Evolutionary conservation across 2,797 vertebrate genomes (phyloP), one percentile per base, ranked within the genome.

Genomic region (Micrastur ruficollis): DNA sequence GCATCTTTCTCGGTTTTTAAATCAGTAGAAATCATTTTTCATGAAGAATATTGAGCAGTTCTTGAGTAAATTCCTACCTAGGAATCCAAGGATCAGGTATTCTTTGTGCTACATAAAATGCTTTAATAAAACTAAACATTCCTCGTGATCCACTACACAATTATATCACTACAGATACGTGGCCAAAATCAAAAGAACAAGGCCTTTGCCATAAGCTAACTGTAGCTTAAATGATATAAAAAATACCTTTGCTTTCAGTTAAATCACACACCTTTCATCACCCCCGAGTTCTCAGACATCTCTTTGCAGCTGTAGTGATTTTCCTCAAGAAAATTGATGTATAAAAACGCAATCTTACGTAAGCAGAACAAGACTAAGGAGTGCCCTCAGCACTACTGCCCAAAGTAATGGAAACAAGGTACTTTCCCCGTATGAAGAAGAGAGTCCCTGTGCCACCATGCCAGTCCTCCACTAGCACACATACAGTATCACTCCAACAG

Each of bases 141-240:
- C 36, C 14, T 74, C 31, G 19, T 12, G 11, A 58, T 26, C n/a
- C 26, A 31, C 34, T 52, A 23, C 14, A n/a, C 31, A 67, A 22
- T 25, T 22, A 12, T 8, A 42, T 23, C 36, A 47, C 49, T 40
- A 31, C 8, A 56, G 65, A 34, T 11, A n/a, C 0, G 1, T 0
- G 3, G 25, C 15, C 65, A 49, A 71, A 81, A 71, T 6, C 1
- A 1, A 47, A 62, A 78, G n/a, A 76, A 29, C 20, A 59, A 38
- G 25, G 29, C 6, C 76, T 12, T 9, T 56, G 31, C 42, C 22
- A 18, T 17, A 15, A 56, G 16, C 27, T 59, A 66, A 34, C 6
- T 20, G 13, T 4, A 55, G 29, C 6, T 50, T 62, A 81, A 15
- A 56, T 19, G 9, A 58, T 47, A 52, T 0, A 36, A 74, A 49